Evolutionary conservation across 2,888 invertebrate species (phyloP), one percentile per base, ranked within the genome.

Genomic region (Tetranychus truncatus): DNA sequence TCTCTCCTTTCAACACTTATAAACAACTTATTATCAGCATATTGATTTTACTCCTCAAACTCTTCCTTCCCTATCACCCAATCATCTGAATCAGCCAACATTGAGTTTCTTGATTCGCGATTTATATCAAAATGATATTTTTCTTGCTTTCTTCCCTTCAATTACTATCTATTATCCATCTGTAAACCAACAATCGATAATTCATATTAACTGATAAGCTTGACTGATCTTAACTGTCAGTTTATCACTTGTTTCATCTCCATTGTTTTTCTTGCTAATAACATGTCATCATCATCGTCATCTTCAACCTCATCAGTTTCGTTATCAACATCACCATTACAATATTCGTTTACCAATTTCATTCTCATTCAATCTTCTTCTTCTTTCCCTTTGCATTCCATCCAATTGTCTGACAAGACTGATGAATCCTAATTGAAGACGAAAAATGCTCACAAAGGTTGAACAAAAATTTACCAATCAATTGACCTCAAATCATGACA

Each of bases 71-170:
- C 21, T 69, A 11, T 69, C 69, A 69, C 11, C 69, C 6, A 20
- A 69, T 69, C 69, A 20, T 69, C 20, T 69, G n/a, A 69, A 69
- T 21, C 69, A 69, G 20, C 18, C 66, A 7, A 66, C 66, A 34
- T 34, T 34, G 34, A 34, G 3, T 6, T 55, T 55, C 55, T 15
- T 55, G 15, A 55, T 55, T 15, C 3, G 34, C 15, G 55, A 55
- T 15, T 55, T 55, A 55, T 55, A 55, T 15, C 55, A 55, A 34
- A 34, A 55, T 55, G 55, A 55, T 55, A 55, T 55, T 55, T 11
- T 55, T 55, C 9, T 55, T 55, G 1, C 55, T 15, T 55, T 15
- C 55, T 55, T 55, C 0, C 0, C 15, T 55, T 55, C 55, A 55
- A 55, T 55, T 55, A 55, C 7, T 15, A 55, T 55, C 55, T 55